Base-by-base conservation (phyloP, 2,888 invertebrate species). In the Cheiracanthium punctorium region DNA sequence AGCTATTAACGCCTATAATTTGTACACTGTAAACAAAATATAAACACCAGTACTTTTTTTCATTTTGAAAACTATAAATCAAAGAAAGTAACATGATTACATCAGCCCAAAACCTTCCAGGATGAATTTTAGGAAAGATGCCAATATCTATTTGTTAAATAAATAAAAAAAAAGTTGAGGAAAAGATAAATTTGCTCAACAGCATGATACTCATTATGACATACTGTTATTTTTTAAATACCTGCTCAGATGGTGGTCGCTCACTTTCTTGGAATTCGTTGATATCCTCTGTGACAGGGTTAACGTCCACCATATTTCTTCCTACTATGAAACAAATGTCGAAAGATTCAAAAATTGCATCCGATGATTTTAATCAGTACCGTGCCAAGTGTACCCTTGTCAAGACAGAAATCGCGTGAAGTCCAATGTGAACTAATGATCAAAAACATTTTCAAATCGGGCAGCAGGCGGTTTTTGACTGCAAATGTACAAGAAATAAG, bases 191-290 rank as follows among this genome's bases (percentile, higher is more conserved):
- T n/a, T n/a, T n/a, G n/a, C n/a, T 65, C 65, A 65, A 65, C 29
- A 65, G n/a, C n/a, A n/a, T n/a, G n/a, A n/a, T n/a, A n/a, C n/a
- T n/a, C n/a, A n/a, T n/a, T n/a, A n/a, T n/a, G n/a, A n/a, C n/a
- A n/a, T n/a, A n/a, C n/a, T n/a, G n/a, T n/a, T n/a, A n/a, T n/a
- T n/a, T 29, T 29, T 32, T 64, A 64, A 70, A 79, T 87, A 87
- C 87, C 87, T 87, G 87, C 69, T 87, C 87, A 1, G 87, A 87
- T 24, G 87, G 87, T 17, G 87, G 87, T 5, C 87, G 58, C 20
- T 87, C 87, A 48, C 58, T 76, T 87, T 87, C 87, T 65, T 87
- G 75, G 58, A 87, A 81, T 12, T 77, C 81, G 10, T 28, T 28
- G 7, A 81, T 77, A 29, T 87, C 71, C 41, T 81, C 72, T 2